These are phyloP conservation scores for Macrotis lagotis DNA, from an alignment of 2,113 vertebrate genomes.

Conservation along the genomic window DNA sequence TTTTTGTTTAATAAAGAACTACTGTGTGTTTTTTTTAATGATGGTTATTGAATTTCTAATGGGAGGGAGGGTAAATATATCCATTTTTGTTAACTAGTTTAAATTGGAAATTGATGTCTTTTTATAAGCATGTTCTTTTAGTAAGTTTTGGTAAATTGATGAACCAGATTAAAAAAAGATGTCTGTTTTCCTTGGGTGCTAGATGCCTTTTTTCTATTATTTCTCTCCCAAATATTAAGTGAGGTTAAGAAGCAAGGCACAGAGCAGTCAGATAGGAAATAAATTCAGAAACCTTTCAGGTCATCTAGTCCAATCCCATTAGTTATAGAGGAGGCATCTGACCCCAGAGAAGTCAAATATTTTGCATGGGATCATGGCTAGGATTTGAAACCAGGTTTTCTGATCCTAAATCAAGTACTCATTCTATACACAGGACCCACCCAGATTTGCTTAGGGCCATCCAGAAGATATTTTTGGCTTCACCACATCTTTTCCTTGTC, in stretches of 20 bases:
- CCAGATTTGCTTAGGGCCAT: neutral
- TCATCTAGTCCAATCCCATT: neutral
- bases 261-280: neutral
- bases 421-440: neutral
- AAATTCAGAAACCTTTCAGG: neutral
- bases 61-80: conserved; percentile 12
- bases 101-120: neutral
- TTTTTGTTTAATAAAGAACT: neutral
- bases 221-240: conserved; percentile 36
- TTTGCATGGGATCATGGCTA: neutral
- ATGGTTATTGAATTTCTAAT: conserved; percentile 34
- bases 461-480: neutral
- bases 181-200: conserved; percentile 36
- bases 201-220: conserved; percentile 30
- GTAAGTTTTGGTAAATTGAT: conserved; percentile 19
- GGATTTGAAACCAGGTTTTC: neutral
- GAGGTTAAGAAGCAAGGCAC: neutral
- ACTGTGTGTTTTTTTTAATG: conserved; percentile 20
- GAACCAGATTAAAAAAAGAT: conserved; percentile 21
- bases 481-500: conserved; percentile 12
- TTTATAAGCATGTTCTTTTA: conserved; percentile 1
- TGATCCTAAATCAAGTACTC: neutral
- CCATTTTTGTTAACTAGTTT: conserved; percentile 19
- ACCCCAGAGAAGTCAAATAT: conserved; percentile 21
- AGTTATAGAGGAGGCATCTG: neutral